A percentile compares a stretch with the other conserved stretches of the same genome.
These are phyloP conservation scores for Pantelozetes paolii DNA, from an alignment of 2,888 invertebrate species.

Conservation along the genomic window DNA sequence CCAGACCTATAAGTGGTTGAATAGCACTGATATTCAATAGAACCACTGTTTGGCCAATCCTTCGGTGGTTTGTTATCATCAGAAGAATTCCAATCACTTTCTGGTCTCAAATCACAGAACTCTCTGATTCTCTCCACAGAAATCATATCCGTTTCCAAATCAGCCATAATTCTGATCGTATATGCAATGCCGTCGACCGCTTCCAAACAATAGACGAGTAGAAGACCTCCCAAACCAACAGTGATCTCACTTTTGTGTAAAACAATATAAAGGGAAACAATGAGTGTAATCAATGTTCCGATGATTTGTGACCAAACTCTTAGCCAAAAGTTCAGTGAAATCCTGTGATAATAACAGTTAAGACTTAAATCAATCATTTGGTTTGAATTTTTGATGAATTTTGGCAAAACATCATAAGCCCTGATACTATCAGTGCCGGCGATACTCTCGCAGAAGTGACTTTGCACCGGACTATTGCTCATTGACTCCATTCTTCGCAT, in stretches of 20 bases:
- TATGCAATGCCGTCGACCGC: too few species aligned
- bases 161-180: conserved; percentile 56
- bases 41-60: not conserved
- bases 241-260: conserved; percentile 63
- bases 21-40: not conserved
- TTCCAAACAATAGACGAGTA: conserved; percentile 57
- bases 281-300: too few species aligned
- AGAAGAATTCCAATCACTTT: conserved; percentile 52
- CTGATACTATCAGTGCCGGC: conserved; percentile 73
- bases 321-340: conserved; percentile 67
- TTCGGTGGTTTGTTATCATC: conserved; percentile 51
- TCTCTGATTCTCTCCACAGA: conserved; percentile 59
- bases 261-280: too few species aligned
- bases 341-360: conserved; percentile 26
- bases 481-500: conserved; percentile 88
- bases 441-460: conserved; percentile 91
- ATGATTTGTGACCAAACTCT: too few species aligned
- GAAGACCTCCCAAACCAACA: conserved; percentile 60
- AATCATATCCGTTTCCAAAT: conserved; percentile 58
- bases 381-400: conserved; percentile 84
- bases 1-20: not conserved
- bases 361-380: conserved; percentile 85
- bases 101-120: conserved; percentile 54
- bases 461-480: conserved; percentile 90
- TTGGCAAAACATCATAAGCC: conserved; percentile 71